Percentiles rank a stretch among this genome's conserved stretches.
Conservation (phyloP, 2,797 vertebrate species). For the Zalophus californianus region DNA sequence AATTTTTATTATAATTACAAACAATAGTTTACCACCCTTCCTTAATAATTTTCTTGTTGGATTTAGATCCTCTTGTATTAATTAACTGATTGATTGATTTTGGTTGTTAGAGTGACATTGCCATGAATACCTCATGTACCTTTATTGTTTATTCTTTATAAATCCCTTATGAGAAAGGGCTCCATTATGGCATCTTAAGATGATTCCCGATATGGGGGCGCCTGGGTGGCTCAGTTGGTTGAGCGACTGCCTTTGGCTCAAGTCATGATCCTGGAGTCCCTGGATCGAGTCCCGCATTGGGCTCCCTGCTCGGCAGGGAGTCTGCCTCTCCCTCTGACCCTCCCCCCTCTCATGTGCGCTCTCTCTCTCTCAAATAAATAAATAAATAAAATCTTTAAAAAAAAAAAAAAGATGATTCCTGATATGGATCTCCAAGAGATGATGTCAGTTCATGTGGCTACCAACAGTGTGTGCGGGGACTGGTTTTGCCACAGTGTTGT, state of each 20-base stretch:
- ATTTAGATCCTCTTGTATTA: not conserved
- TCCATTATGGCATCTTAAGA: not conserved
- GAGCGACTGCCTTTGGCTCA: too few species aligned
- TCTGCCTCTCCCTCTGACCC: too few species aligned
- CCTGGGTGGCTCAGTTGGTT: too few species aligned
- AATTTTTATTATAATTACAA: not conserved
- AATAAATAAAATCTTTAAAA: too few species aligned
- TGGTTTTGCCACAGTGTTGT: not conserved
- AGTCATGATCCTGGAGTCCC: too few species aligned
- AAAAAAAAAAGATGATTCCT: not conserved
- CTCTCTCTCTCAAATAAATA: too few species aligned
- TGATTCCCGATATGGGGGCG: not conserved
- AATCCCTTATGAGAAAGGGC: not conserved
- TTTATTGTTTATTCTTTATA: slow-evolving; percentile 22
- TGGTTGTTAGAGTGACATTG: not conserved
- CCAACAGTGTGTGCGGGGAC: not conserved
- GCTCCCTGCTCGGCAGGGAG: too few species aligned
- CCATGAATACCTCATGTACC: not conserved
- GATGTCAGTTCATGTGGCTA: not conserved
- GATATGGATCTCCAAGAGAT: not conserved
- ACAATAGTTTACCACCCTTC: not conserved
- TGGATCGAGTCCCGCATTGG: too few species aligned
- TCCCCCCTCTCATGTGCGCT: too few species aligned
- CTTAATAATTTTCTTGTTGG: not conserved
- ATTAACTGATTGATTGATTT: not conserved